Conservation (phyloP, 2,797 vertebrate genomes). For the Malurus leucopterus region DNA sequence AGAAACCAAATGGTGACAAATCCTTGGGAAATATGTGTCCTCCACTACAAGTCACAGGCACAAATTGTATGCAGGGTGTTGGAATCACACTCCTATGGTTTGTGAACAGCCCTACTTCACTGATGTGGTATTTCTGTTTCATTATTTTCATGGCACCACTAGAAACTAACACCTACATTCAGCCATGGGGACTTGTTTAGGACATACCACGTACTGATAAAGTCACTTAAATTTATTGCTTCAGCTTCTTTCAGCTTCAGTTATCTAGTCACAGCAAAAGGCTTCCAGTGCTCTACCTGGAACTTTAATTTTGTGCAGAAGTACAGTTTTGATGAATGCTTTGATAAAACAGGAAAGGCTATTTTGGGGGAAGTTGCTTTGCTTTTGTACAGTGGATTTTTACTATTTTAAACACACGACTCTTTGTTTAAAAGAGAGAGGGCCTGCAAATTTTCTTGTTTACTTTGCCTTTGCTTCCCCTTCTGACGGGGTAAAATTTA, state of each 20-base stretch:
- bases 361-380: constrained; percentile 36
- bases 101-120: background rate
- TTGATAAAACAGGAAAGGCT: constrained; percentile 53
- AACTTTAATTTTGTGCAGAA: constrained; percentile 27
- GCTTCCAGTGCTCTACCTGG: background rate
- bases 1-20: background rate
- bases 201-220: background rate
- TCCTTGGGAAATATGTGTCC: background rate
- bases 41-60: background rate
- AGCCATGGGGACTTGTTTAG: background rate
- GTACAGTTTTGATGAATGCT: constrained; percentile 19
- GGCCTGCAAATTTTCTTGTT: constrained; percentile 39
- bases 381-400: constrained; percentile 42
- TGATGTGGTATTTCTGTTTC: background rate
- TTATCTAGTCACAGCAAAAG: constrained; percentile 14
- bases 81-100: background rate
- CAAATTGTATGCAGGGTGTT: background rate
- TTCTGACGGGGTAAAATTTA: constrained; percentile 31
- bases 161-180: background rate
- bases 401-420: constrained; percentile 56
- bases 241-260: background rate
- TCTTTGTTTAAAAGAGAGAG: constrained; percentile 59
- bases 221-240: background rate
- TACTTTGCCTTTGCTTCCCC: constrained; percentile 27
- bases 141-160: background rate